Evolutionary conservation across 2,888 invertebrate species (phyloP).

Genomic region (Anthophora plumipes): DNA sequence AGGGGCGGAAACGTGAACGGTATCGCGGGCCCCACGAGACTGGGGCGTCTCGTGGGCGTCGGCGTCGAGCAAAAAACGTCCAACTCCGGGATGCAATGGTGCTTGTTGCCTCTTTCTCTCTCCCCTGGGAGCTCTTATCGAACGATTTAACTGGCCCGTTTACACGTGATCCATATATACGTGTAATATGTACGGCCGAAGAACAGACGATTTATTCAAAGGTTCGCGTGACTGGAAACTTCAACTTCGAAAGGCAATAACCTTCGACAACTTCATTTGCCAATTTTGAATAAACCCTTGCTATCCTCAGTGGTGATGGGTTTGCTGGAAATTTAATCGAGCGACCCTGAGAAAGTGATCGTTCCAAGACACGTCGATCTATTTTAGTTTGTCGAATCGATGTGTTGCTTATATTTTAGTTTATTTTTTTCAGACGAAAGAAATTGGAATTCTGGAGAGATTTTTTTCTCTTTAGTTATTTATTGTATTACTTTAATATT

Average conservation of each 20-base stretch:
- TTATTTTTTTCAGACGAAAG: no score
- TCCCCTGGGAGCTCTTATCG: slow-evolving; percentile 69
- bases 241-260: slow-evolving; percentile 23
- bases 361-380: not conserved
- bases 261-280: slow-evolving; percentile 35
- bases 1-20: slow-evolving; percentile 59
- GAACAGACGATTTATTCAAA: slow-evolving; percentile 58
- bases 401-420: no score
- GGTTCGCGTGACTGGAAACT: slow-evolving; percentile 37
- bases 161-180: slow-evolving; percentile 43
- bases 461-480: no score
- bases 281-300: not conserved
- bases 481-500: no score
- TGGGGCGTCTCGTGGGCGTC: slow-evolving; percentile 81
- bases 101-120: slow-evolving; percentile 20
- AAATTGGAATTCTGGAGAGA: no score
- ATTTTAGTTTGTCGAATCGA: not conserved
- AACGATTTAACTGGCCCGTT: slow-evolving; percentile 66
- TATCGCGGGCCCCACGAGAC: slow-evolving; percentile 69
- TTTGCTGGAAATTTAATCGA: not conserved
- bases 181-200: slow-evolving; percentile 3
- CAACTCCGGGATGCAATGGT: slow-evolving; percentile 49
- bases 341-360: not conserved
- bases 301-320: not conserved
- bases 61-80: slow-evolving; percentile 64